A percentile compares a stretch with the other conserved stretches of the same genome.
Evolutionary conservation across 2,797 vertebrate genomes (phyloP).

Genomic region (Acestrorhynchus altus): DNA sequence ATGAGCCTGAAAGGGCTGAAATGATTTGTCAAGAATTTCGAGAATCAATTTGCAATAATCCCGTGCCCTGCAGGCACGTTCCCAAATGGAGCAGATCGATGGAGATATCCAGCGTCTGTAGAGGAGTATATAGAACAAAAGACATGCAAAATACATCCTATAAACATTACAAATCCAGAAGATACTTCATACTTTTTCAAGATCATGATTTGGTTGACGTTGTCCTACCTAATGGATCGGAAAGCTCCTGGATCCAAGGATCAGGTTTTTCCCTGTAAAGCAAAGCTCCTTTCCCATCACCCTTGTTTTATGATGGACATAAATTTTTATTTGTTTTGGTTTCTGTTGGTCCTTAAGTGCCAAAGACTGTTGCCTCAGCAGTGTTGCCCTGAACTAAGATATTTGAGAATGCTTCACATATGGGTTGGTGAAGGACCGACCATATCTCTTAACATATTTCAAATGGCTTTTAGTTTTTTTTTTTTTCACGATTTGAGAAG

Average conservation of each 20-base stretch:
- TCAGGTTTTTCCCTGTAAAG: too few relatives aligned
- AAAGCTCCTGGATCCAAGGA: too few relatives aligned
- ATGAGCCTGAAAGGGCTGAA: neutral
- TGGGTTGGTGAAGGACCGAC: too few relatives aligned
- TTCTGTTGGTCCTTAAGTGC: conserved; percentile 23
- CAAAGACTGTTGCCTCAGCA: conserved; percentile 4
- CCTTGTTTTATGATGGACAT: conserved; percentile 24
- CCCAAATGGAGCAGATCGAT: conserved; percentile 42
- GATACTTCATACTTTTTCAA: too few relatives aligned
- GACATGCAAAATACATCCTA: too few relatives aligned
- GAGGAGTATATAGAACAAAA: too few relatives aligned
- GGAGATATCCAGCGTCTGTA: neutral
- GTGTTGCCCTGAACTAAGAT: too few relatives aligned
- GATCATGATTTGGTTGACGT: too few relatives aligned
- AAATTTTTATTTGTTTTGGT: conserved; percentile 41
- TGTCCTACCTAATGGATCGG: too few relatives aligned
- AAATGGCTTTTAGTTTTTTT: too few relatives aligned
- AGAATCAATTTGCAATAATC: conserved; percentile 39
- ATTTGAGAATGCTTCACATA: conserved; percentile 44
- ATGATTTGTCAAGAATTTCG: conserved; percentile 21
- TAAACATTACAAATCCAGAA: too few relatives aligned
- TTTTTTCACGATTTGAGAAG: neutral
- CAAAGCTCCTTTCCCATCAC: neutral
- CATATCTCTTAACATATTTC: too few relatives aligned
- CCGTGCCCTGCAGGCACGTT: conserved; percentile 3